Evolutionary conservation across 2,797 vertebrate species (phyloP), one percentile per base, ranked within the genome.

Genomic region (Parauchenoglanis ngamensis): DNA sequence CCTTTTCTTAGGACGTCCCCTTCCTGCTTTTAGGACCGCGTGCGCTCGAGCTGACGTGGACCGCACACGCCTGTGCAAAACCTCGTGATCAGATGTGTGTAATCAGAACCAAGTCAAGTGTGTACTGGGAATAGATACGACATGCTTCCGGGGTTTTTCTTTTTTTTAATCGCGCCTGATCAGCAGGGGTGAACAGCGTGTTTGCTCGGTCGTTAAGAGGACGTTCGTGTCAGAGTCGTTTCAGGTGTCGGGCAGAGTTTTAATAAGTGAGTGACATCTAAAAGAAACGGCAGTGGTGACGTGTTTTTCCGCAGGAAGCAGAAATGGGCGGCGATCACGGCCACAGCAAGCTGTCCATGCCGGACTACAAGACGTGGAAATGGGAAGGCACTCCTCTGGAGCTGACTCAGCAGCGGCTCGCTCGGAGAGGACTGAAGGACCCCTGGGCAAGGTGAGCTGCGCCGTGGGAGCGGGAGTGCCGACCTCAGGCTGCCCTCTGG

Each of bases 361-460:
- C 98, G 0, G 97, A 99, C 93, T 96, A 96, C 91, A 95, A 85
- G 85, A 94, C 95, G 78, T 99, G 98, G 98, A 98, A 97, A 89
- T 87, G 93, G 7, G 93, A 97, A 85, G 98, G 98, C 35, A 99
- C 98, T 0, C 98, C 97, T 0, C 83, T 99, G 25, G 96, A 99
- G 91, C 87, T 91, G 12, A 95, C 97, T 12, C 96, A 98, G 92
- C 87, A 96, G 88, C 96, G 92, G 89, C 93, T 99, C 85, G 95
- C 96, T 15, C 92, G 90, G 44, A 94, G 94, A 40, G 97, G 98
- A 4, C 95, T 99, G 23, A 95, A 92, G 83, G 98, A 99, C 89
- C 98, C 98, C 0, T 99, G 98, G 98, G 94, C 93, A 89, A 97
- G 98, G 98, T 99, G n/a, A 77, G 70, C 12, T 21, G 68, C 17